Conservation (phyloP, 2,888 invertebrate species). For the Candidula unifasciata region DNA sequence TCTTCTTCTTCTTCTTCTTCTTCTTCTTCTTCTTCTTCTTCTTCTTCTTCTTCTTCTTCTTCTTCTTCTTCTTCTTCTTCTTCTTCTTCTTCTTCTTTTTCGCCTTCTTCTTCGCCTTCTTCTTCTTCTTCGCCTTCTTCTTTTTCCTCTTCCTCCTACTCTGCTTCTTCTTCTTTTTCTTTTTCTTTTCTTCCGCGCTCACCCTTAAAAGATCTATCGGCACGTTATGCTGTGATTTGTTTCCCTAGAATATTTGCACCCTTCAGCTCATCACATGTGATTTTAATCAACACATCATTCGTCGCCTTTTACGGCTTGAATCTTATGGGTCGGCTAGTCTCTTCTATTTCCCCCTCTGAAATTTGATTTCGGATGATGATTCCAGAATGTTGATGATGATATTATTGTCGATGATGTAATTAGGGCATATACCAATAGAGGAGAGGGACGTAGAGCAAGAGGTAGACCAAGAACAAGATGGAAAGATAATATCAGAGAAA, state of each 20-base stretch:
- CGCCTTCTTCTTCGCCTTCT: background rate
- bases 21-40: background rate
- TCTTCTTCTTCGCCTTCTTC: background rate
- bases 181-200: background rate
- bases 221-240: too few relatives aligned
- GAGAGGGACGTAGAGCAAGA: too few relatives aligned
- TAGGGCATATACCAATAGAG: too few relatives aligned
- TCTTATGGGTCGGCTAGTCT: background rate
- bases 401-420: too few relatives aligned
- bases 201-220: too few relatives aligned
- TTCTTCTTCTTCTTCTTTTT: constrained; percentile 2
- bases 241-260: background rate
- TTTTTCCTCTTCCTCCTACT: background rate
- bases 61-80: constrained; percentile 11
- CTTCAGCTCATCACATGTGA: background rate
- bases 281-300: background rate
- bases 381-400: too few relatives aligned
- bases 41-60: background rate
- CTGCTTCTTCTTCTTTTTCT: background rate
- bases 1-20: background rate
- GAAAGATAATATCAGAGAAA: too few relatives aligned
- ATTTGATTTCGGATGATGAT: too few relatives aligned
- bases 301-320: background rate
- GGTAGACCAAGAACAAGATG: too few relatives aligned
- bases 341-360: background rate